Percentiles rank a stretch among this genome's conserved stretches.
Conservation (phyloP, 2,888 invertebrate species). For the Malachius bipustulatus region DNA sequence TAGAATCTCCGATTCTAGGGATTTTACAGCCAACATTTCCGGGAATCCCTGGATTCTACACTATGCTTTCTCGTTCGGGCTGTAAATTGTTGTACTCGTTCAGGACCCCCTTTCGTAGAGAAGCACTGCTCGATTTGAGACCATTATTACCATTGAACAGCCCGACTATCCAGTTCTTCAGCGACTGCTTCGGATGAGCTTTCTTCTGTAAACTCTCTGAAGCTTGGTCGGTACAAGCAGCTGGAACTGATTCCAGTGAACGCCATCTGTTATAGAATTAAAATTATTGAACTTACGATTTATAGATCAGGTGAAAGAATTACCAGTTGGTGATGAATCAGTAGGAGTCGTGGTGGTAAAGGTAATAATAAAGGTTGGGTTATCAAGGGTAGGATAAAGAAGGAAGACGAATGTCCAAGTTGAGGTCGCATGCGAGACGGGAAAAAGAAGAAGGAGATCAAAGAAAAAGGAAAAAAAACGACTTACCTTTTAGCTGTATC, state of each 20-base stretch:
- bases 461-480: no score
- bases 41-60: constrained; percentile 34
- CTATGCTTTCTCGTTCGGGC: constrained; percentile 48
- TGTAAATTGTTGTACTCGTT: constrained; percentile 44
- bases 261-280: constrained; percentile 50
- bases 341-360: no score
- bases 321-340: constrained; percentile 3
- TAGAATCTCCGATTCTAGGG: no score
- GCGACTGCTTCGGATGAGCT: constrained; percentile 48
- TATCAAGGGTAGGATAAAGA: no score
- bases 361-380: no score
- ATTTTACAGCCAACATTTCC: background rate
- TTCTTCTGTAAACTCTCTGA: constrained; percentile 43
- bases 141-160: constrained; percentile 63
- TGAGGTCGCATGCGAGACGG: no score
- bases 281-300: no score
- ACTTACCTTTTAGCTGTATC: constrained; percentile 26
- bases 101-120: constrained; percentile 42
- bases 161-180: constrained; percentile 62
- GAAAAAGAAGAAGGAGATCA: no score
- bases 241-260: constrained; percentile 59
- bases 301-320: constrained; percentile 22
- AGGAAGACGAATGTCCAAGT: no score
- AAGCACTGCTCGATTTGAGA: constrained; percentile 51
- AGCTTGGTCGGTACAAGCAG: constrained; percentile 26